Evolutionary conservation across 2,888 invertebrate species (phyloP).

Genomic region (Scelioninae gen. 1): DNA sequence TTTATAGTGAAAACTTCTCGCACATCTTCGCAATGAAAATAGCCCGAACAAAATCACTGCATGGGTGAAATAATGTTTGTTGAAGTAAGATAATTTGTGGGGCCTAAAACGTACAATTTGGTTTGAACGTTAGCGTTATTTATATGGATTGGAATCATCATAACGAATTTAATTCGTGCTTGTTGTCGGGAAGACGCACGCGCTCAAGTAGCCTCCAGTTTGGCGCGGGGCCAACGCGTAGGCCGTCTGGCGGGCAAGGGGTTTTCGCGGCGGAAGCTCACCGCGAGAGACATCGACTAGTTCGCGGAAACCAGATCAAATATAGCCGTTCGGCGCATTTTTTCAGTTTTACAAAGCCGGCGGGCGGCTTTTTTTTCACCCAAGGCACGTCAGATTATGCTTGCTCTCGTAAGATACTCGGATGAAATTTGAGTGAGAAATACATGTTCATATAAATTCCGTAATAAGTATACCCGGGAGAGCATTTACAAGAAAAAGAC

Average conservation of each 20-base stretch:
- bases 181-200: slow-evolving; percentile 52
- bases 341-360: slow-evolving; percentile 19
- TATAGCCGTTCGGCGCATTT: slow-evolving; percentile 64
- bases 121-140: slow-evolving; percentile 51
- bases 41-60: background rate
- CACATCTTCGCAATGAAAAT: slow-evolving; percentile 7
- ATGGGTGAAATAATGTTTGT: slow-evolving; percentile 9
- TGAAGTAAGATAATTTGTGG: slow-evolving; percentile 40
- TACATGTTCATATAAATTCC: slow-evolving; percentile 5
- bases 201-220: slow-evolving; percentile 61
- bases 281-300: slow-evolving; percentile 67
- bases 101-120: slow-evolving; percentile 45
- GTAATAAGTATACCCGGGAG: slow-evolving; percentile 30
- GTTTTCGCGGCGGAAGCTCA: slow-evolving; percentile 60
- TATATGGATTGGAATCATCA: slow-evolving; percentile 58
- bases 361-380: slow-evolving; percentile 11
- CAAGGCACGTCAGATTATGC: slow-evolving; percentile 21
- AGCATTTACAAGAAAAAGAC: slow-evolving; percentile 19
- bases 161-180: slow-evolving; percentile 52
- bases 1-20: background rate
- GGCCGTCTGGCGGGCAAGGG: slow-evolving; percentile 44
- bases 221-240: slow-evolving; percentile 67
- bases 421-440: slow-evolving; percentile 11
- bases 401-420: slow-evolving; percentile 2
- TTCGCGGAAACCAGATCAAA: slow-evolving; percentile 70